Percentiles rank a stretch among this genome's conserved stretches.
phyloP scores from a whole-genome alignment of 2,888 invertebrate genomes.

The Drosophila tanythrix region DNA sequence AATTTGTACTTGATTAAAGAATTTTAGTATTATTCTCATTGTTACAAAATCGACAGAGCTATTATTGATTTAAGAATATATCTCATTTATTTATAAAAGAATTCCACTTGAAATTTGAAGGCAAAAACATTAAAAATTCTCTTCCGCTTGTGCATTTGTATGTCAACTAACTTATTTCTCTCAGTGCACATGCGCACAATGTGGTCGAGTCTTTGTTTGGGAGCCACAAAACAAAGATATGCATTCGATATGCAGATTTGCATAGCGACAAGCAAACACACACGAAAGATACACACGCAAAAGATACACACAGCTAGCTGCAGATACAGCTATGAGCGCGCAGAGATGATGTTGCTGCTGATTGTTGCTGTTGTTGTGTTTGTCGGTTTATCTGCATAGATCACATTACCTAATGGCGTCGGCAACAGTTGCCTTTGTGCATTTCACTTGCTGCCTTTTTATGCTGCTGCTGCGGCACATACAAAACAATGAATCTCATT shows the following conservation, averaged over 20 bases:
- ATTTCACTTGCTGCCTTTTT: slow-evolving; percentile 57
- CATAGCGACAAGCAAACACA: slow-evolving; percentile 37
- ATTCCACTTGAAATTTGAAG: neutral
- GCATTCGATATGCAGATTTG: slow-evolving; percentile 74
- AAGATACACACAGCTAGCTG: slow-evolving; percentile 12
- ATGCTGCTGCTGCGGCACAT: slow-evolving; percentile 33
- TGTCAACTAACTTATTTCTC: neutral
- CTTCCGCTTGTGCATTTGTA: neutral
- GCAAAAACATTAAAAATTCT: neutral
- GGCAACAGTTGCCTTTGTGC: slow-evolving; percentile 58
- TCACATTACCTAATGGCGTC: slow-evolving; percentile 75
- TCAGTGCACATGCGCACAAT: slow-evolving; percentile 14
- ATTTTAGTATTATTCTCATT: neutral
- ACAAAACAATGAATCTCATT: slow-evolving; percentile 49
- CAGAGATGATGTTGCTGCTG: slow-evolving; percentile 36
- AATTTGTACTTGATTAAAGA: neutral
- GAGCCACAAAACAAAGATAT: slow-evolving; percentile 53
- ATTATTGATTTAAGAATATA: neutral
- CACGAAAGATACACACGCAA: slow-evolving; percentile 19
- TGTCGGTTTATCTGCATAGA: slow-evolving; percentile 52
- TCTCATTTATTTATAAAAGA: neutral
- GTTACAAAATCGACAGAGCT: no score
- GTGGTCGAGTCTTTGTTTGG: slow-evolving; percentile 37
- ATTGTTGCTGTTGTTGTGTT: slow-evolving; percentile 26
- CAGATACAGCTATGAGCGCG: slow-evolving; percentile 15